Evolutionary conservation across 2,113 vertebrate genomes (phyloP).

Genomic region (Willisornis vidua): DNA sequence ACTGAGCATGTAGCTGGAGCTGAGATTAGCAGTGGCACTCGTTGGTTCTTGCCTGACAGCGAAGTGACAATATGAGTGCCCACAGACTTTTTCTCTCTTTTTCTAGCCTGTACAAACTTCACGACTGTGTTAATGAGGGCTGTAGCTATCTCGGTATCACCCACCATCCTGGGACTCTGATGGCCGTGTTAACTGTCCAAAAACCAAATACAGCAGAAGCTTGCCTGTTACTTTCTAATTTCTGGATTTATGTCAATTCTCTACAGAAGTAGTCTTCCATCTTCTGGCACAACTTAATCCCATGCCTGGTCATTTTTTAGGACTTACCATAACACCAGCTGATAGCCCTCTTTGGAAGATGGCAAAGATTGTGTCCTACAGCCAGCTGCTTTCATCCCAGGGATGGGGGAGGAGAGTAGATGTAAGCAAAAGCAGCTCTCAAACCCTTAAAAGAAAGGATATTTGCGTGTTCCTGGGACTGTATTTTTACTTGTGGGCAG

Average conservation of each 20-base stretch:
- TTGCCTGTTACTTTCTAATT: not conserved
- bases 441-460: not conserved
- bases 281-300: not conserved
- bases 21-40: not conserved
- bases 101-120: not conserved
- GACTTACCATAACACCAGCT: not conserved
- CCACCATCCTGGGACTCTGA: not conserved
- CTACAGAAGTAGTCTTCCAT: not conserved
- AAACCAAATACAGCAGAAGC: not conserved
- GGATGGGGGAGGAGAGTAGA: not conserved
- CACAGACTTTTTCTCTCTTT: not conserved
- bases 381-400: not conserved
- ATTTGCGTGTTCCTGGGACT: not conserved
- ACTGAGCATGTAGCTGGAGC: not conserved
- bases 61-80: not conserved
- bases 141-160: not conserved
- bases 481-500: not conserved
- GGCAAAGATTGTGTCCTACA: not conserved
- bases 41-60: rapidly evolving
- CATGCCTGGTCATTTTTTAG: not conserved
- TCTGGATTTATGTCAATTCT: not conserved
- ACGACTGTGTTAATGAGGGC: not conserved
- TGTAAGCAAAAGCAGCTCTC: not conserved
- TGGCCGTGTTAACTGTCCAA: not conserved
- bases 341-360: not conserved